Percentiles rank a stretch among this genome's conserved stretches.
phyloP scores from a whole-genome alignment of 2,888 invertebrate genomes.

The Brachylomia viminalis region DNA sequence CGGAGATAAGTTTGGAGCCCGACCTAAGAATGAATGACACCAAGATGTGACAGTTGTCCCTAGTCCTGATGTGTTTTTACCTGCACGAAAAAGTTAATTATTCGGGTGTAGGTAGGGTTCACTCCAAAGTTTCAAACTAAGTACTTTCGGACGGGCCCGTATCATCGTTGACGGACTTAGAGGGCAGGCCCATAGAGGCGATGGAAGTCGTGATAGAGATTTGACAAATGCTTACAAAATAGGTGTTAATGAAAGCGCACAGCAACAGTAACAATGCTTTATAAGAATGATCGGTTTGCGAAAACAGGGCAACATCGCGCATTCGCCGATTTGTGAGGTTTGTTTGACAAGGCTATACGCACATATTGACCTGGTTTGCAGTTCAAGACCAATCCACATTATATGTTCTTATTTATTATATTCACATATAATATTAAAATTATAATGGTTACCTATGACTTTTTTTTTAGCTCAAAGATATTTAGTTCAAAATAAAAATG shows the following conservation, averaged over 20 bases:
- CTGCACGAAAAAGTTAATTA: no score
- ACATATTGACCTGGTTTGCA: not conserved
- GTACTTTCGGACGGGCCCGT: no score
- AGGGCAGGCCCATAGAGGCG: no score
- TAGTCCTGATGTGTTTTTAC: no score
- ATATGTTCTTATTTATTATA: not conserved
- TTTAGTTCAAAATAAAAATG: not conserved
- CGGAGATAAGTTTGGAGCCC: no score
- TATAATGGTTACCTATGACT: not conserved
- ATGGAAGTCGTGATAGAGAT: not conserved
- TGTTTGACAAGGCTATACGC: not conserved
- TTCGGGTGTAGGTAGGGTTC: no score
- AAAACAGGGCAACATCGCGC: not conserved
- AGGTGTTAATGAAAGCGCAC: not conserved
- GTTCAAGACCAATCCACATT: not conserved
- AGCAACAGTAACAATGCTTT: not conserved
- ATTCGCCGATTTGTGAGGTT: not conserved
- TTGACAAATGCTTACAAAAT: not conserved
- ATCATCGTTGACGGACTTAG: no score
- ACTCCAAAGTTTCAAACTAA: no score
- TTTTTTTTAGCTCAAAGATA: not conserved
- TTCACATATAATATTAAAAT: not conserved
- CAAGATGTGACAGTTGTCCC: no score
- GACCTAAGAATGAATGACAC: no score
- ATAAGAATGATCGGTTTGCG: not conserved